phyloP scores from a whole-genome alignment of 2,113 vertebrate species.

The Xenopus borealis region DNA sequence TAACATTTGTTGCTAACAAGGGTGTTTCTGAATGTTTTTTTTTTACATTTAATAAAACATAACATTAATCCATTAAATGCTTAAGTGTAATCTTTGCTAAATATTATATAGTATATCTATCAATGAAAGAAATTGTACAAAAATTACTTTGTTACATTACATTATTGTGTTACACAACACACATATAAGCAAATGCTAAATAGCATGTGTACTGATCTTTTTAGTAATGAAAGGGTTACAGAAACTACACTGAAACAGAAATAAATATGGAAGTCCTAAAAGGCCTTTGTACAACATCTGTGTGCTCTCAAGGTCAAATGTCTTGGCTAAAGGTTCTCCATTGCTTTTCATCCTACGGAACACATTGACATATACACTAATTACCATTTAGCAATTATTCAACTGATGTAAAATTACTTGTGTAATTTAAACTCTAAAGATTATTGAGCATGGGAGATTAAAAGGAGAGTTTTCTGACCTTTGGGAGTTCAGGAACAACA shows the following conservation, averaged over 20 bases:
- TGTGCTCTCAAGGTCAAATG: constrained; percentile 16
- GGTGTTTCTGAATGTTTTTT: too few species aligned
- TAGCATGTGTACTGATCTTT: too few species aligned
- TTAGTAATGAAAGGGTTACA: too few species aligned
- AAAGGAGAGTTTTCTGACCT: not conserved
- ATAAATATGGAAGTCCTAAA: not conserved
- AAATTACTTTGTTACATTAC: too few species aligned
- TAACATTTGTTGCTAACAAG: too few species aligned
- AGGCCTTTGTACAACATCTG: constrained; percentile 10
- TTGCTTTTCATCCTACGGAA: not conserved
- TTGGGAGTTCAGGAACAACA: not conserved
- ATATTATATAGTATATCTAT: too few species aligned
- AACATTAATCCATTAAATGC: too few species aligned
- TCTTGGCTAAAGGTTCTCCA: not conserved
- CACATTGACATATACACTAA: not conserved
- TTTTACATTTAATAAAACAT: too few species aligned
- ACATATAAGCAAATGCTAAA: too few species aligned
- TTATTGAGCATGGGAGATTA: not conserved
- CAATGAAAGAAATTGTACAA: too few species aligned
- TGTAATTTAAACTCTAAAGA: constrained; percentile 4
- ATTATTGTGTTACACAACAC: too few species aligned
- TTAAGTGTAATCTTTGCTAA: too few species aligned
- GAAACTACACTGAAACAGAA: not conserved
- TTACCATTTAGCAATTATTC: constrained; percentile 2
- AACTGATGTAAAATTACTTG: not conserved